Conservation (phyloP, 2,797 vertebrate species). For the Hypotaenidia okinawae region DNA sequence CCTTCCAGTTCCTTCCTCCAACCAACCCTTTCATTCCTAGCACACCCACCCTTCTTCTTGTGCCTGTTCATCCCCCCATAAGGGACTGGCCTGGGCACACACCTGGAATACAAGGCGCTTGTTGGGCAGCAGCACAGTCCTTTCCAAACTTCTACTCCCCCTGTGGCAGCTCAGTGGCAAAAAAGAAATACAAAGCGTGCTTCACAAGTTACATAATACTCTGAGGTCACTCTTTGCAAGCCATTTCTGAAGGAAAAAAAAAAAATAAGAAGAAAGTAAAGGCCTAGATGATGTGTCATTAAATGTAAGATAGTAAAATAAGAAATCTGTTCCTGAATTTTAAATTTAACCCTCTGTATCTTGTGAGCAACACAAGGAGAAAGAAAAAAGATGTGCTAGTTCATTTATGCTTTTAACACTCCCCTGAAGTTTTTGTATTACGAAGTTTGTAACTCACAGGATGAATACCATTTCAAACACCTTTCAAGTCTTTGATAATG, state of each 20-base stretch:
- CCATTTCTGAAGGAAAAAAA: background rate
- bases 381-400: background rate
- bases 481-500: background rate
- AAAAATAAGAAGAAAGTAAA: background rate
- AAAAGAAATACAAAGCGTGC: background rate
- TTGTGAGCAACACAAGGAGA: background rate
- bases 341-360: background rate
- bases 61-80: background rate
- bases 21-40: background rate
- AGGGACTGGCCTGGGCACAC: background rate
- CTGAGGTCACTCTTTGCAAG: background rate
- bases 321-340: background rate
- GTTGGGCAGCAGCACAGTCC: background rate
- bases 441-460: background rate
- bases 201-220: background rate
- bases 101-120: background rate
- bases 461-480: background rate
- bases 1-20: background rate
- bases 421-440: background rate
- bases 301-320: background rate
- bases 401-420: background rate
- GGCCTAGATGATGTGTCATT: background rate
- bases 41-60: background rate
- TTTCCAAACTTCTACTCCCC: slow-evolving; percentile 70
- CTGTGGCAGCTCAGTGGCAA: slow-evolving; percentile 61